Evolutionary conservation across 2,113 vertebrate genomes (phyloP).

Genomic region (Asarcornis scutulata): DNA sequence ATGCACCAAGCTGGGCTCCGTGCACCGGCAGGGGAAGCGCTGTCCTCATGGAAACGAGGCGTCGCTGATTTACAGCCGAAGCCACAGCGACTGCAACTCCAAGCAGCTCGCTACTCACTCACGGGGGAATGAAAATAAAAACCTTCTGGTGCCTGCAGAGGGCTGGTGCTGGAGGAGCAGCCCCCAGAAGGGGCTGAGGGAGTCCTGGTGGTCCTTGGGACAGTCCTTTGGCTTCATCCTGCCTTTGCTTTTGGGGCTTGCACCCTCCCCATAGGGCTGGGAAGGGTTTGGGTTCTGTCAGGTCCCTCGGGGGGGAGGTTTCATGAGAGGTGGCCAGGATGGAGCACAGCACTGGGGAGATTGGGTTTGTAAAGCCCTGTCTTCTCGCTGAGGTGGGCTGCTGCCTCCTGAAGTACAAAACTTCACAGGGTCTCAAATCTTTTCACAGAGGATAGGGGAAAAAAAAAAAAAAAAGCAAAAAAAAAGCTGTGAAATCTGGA

Average conservation of each 20-base stretch:
- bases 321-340: not conserved
- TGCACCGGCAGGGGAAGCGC: accelerated
- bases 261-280: not conserved
- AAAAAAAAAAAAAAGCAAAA: not conserved
- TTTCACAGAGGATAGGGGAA: not conserved
- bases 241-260: not conserved
- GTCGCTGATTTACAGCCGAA: not conserved
- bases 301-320: not conserved
- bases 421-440: slow-evolving; percentile 4
- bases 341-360: not conserved
- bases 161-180: not conserved
- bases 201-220: not conserved
- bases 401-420: not conserved
- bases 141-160: not conserved
- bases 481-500: slow-evolving; percentile 18
- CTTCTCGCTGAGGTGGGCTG: not conserved
- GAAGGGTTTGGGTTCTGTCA: not conserved
- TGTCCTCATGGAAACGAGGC: not conserved
- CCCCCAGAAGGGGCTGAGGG: accelerated
- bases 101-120: not conserved
- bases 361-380: not conserved
- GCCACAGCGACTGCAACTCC: not conserved
- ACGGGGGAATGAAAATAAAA: not conserved
- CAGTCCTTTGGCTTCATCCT: not conserved
- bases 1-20: accelerated